Evolutionary conservation across 2,797 vertebrate genomes (phyloP).

Genomic region (Dendrocincla fuliginosa): DNA sequence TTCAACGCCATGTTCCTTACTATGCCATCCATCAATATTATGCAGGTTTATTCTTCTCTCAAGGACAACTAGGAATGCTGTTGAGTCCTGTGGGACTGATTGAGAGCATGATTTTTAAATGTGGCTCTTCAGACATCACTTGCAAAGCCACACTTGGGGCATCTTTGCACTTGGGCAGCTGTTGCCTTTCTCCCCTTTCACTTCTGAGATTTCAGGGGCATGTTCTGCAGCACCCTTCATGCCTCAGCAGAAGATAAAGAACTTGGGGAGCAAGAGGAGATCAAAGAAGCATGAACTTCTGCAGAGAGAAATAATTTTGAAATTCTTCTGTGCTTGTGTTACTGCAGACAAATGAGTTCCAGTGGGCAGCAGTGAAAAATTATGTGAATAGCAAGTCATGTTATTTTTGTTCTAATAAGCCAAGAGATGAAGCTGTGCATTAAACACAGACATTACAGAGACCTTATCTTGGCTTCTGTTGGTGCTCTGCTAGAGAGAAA

Average conservation of each 20-base stretch:
- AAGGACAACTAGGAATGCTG: neutral
- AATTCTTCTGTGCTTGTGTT: neutral
- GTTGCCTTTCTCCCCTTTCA: neutral
- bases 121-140: neutral
- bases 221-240: neutral
- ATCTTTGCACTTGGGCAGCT: neutral
- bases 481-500: neutral
- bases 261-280: neutral
- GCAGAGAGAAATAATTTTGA: neutral
- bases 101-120: neutral
- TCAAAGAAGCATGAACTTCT: neutral
- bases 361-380: neutral
- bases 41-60: neutral
- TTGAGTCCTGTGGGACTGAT: neutral
- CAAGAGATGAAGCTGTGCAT: neutral
- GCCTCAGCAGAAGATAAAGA: neutral
- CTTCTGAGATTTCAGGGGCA: neutral
- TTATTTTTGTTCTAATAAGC: neutral
- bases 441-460: neutral
- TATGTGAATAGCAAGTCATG: neutral
- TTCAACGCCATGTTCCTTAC: neutral
- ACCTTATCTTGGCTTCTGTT: neutral
- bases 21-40: neutral
- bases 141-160: neutral
- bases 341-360: neutral